Evolutionary conservation across 2,797 vertebrate species (phyloP), one percentile per base, ranked within the genome.

Genomic region (Scleropages formosus): DNA sequence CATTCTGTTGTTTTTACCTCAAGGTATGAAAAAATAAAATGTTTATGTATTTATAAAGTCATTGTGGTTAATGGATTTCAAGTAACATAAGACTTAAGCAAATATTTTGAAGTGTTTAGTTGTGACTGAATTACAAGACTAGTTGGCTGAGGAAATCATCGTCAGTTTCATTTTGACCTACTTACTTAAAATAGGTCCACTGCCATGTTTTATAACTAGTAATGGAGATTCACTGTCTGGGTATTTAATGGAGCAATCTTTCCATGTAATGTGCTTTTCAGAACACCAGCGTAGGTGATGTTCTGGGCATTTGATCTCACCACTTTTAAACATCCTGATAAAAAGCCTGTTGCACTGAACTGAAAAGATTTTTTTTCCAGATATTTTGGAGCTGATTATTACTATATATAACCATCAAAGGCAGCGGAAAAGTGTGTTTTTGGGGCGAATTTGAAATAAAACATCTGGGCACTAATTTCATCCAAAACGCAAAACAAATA

Each of bases 151-250:
- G 65, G 79, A 70, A 85, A 80, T 82, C 74, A 59, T 77, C 80
- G 78, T 56, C 66, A 77, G 75, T 79, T 79, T 69, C 72, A 77
- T 81, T 78, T 83, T 85, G 84, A 83, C 84, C 81, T 83, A 85
- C 81, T 85, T 87, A 80, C 84, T 83, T 82, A 82, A 87, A 87
- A 85, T 84, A 84, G 81, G 79, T 77, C 68, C 64, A 49, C 73
- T 82, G 80, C 77, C 80, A 82, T 79, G 79, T 80, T 81, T 66
- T 60, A 81, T 78, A 80, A 82, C 80, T 77, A 84, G 82, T 80
- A 69, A 80, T 74, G 64, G 73, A 83, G 77, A 63, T 69, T 74
- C 79, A 76, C 22, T 53, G 62, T 58, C 47, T 66, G 74, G 31
- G 49, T 58, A 10, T 11, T 31, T 27, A 71, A 58, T 56, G 49